Conservation (phyloP, 2,888 invertebrate species). For the Parasteatoda lunata region DNA sequence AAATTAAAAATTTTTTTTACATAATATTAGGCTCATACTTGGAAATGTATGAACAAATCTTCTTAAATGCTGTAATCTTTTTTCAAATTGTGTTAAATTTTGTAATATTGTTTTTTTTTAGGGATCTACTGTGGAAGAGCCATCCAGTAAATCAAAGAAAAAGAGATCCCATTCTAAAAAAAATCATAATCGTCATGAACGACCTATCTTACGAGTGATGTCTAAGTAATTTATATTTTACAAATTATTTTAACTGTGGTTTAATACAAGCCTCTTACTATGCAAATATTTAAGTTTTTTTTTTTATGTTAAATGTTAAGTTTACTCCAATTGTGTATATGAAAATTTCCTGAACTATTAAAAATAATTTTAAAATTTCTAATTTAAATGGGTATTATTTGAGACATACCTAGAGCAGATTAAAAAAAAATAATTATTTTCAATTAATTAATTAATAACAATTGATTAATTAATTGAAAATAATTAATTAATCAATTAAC, state of each 20-base stretch:
- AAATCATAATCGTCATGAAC: slow-evolving; percentile 31
- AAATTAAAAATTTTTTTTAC: no score
- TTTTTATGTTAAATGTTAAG: no score
- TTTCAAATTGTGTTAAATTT: background rate
- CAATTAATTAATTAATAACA: no score
- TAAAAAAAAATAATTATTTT: no score
- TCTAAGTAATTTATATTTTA: slow-evolving; percentile 78
- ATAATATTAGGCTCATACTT: no score
- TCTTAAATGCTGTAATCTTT: background rate
- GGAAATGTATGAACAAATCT: no score
- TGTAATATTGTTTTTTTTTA: background rate
- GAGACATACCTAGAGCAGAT: no score
- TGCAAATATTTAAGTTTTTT: background rate
- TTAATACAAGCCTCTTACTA: background rate
- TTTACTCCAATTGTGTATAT: background rate
- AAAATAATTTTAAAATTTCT: no score
- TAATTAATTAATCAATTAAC: no score
- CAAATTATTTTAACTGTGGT: background rate
- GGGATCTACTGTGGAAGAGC: slow-evolving; percentile 23
- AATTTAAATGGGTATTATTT: no score
- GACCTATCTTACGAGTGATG: slow-evolving; percentile 73
- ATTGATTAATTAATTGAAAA: no score
- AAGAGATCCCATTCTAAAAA: slow-evolving; percentile 59
- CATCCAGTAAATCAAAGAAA: slow-evolving; percentile 61
- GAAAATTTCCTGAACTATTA: no score